phyloP scores from a whole-genome alignment of 2,797 vertebrate genomes.

The Mycteria americana region DNA sequence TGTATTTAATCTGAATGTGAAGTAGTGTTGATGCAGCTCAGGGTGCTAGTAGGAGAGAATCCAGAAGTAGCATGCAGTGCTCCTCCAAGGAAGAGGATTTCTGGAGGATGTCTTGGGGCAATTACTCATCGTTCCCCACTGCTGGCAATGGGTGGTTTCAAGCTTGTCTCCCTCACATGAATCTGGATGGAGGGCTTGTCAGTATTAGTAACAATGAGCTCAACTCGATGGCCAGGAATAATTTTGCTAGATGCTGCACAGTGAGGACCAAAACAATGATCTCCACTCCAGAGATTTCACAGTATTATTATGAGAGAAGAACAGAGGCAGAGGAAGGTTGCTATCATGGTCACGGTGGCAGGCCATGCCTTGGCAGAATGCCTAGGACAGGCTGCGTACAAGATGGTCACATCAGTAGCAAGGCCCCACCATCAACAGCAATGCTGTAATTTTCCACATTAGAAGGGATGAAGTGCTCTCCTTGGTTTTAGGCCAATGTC shows the following conservation, averaged over 20 bases:
- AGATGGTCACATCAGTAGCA: background rate
- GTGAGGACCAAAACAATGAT: background rate
- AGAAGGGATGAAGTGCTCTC: background rate
- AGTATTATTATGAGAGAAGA: background rate
- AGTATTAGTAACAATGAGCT: background rate
- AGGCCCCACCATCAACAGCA: background rate
- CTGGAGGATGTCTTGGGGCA: background rate
- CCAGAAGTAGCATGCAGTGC: background rate
- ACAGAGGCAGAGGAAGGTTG: background rate
- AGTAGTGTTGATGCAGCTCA: background rate
- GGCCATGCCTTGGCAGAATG: background rate
- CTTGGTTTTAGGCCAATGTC: background rate
- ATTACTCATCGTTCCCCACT: background rate
- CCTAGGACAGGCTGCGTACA: background rate
- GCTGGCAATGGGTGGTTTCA: background rate
- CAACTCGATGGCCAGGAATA: background rate
- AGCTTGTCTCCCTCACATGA: background rate
- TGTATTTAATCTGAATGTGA: background rate
- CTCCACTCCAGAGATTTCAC: background rate
- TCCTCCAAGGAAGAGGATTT: background rate
- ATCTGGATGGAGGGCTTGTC: background rate
- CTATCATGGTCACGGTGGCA: background rate
- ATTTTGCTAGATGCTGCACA: background rate
- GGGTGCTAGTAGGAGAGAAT: background rate
- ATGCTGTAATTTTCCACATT: background rate